Percentiles rank a stretch among this genome's conserved stretches.
Evolutionary conservation across 64 coral and sea anemone species (phyloP).

Genomic region (Anthopleura sola): DNA sequence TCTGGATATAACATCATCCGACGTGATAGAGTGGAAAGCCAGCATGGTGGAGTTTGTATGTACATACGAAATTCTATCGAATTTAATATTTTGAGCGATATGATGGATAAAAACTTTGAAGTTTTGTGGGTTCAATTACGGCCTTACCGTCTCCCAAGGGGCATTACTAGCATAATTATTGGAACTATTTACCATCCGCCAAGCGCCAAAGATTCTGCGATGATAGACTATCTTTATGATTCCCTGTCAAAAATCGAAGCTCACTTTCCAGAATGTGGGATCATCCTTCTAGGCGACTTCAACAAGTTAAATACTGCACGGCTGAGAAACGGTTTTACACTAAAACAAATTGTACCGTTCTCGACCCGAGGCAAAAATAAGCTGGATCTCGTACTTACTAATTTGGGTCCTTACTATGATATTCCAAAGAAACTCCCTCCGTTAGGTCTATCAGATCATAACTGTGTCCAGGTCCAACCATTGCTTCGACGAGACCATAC

Average conservation of each 20-base stretch:
- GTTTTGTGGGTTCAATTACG: constrained; percentile 22
- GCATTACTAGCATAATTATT: constrained; percentile 32
- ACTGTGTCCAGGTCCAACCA: background rate
- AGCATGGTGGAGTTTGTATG: constrained; percentile 50
- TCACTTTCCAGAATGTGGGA: constrained; percentile 41
- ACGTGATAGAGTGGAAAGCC: constrained; percentile 24
- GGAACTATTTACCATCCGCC: constrained; percentile 67
- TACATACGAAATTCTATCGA: constrained; percentile 32
- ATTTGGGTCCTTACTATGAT: background rate
- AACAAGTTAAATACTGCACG: constrained; percentile 9
- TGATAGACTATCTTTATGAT: constrained; percentile 47
- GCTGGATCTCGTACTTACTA: constrained; percentile 18
- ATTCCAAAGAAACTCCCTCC: background rate
- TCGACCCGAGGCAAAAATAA: background rate
- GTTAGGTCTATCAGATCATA: constrained; percentile 23
- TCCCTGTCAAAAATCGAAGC: constrained; percentile 61
- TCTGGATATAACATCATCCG: constrained; percentile 46
- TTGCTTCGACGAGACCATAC: background rate
- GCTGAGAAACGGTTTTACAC: background rate
- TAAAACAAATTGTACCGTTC: constrained; percentile 26
- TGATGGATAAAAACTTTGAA: constrained; percentile 29
- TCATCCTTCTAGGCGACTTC: constrained; percentile 30
- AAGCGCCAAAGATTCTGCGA: constrained; percentile 33
- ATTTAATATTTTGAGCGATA: background rate
- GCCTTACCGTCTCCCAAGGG: constrained; percentile 20